Percentiles rank a stretch among this genome's conserved stretches.
Conservation (phyloP, 2,888 invertebrate species). For the Spilarctia lutea region DNA sequence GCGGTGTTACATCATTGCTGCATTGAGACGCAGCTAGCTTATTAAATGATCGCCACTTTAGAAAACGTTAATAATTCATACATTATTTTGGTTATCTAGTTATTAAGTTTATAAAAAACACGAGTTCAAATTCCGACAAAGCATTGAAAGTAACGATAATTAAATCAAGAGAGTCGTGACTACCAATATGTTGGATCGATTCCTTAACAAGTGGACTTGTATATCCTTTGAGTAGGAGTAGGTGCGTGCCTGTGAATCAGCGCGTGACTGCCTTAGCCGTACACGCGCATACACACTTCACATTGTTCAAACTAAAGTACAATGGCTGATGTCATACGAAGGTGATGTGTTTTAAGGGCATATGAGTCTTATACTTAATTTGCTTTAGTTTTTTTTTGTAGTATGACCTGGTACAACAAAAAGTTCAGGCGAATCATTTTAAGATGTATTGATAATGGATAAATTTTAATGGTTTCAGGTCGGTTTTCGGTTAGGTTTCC, state of each 20-base stretch:
- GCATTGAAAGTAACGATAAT: slow-evolving; percentile 54
- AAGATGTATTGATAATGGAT: no score
- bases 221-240: slow-evolving; percentile 63
- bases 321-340: slow-evolving; percentile 78
- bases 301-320: slow-evolving; percentile 71
- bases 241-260: slow-evolving; percentile 67
- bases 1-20: no score
- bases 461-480: no score
- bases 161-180: slow-evolving; percentile 60
- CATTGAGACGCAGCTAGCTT: no score
- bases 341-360: slow-evolving; percentile 66
- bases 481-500: no score
- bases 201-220: slow-evolving; percentile 55
- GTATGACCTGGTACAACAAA: background rate
- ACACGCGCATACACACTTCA: slow-evolving; percentile 59
- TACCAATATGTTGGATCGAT: slow-evolving; percentile 51
- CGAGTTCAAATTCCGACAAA: slow-evolving; percentile 7
- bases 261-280: slow-evolving; percentile 66
- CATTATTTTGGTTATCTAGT: no score
- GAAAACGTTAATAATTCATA: no score
- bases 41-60: no score
- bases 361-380: slow-evolving; percentile 21
- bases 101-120: background rate
- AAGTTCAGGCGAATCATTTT: no score
- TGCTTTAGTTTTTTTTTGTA: background rate